Conservation (phyloP, 1,140 invertebrate species). For the Pogonognathellus flavescens region DNA sequence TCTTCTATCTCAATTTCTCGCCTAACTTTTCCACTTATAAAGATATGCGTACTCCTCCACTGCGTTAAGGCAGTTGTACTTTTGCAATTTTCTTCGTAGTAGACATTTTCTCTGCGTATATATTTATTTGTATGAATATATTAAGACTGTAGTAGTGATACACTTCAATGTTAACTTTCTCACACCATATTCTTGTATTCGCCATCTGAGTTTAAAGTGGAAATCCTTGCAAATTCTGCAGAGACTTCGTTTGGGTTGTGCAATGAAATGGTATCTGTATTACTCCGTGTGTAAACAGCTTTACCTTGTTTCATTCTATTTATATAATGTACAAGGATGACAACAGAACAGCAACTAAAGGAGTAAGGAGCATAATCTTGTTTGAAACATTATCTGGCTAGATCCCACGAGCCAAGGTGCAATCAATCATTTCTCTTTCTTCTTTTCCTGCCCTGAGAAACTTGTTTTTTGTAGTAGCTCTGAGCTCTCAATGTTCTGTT, state of each 20-base stretch:
- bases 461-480: constrained; percentile 5
- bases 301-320: background rate
- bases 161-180: background rate
- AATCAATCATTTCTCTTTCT: constrained; percentile 59
- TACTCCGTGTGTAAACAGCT: background rate
- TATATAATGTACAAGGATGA: constrained; percentile 4
- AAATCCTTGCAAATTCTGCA: constrained; percentile 2
- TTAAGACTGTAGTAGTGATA: background rate
- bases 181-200: background rate
- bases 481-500: background rate
- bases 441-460: constrained; percentile 34
- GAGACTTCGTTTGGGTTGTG: background rate
- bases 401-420: constrained; percentile 55
- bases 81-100: too few species aligned
- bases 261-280: background rate
- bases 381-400: constrained; percentile 60
- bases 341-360: constrained; percentile 22
- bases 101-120: too few species aligned
- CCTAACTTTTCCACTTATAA: too few species aligned
- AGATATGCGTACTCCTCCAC: too few species aligned
- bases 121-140: background rate
- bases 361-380: constrained; percentile 51
- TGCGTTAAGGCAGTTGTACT: too few species aligned
- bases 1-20: too few species aligned
- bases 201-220: background rate